Base-by-base conservation (phyloP, 2,888 invertebrate genomes). In the Mongoloraphidia duomilia region DNA sequence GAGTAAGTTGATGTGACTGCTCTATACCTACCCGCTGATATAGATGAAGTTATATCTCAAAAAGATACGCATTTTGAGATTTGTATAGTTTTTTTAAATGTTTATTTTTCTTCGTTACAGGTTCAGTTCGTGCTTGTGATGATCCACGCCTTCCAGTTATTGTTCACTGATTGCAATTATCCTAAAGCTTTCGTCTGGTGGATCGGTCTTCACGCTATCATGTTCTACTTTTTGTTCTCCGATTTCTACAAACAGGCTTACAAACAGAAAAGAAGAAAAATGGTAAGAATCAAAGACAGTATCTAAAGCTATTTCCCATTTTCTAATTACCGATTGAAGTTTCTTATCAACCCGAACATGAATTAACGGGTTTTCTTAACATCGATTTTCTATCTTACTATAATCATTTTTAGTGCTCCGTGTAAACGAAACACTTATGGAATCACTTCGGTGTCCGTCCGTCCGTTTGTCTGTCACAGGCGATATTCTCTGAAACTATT, bases 221-320 rank as follows among this genome's bases (percentile, higher is more conserved):
- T 95, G 74, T 95, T 95, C 76, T 89, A 89, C 65, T 82, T 89
- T 70, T 77, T 95, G 48, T 95, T 95, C 77, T 84, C 85, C 1
- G 80, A 88, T 64, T 95, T 95, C 75, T 95, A 94, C 75, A 80
- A 82, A 58, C 76, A 84, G 59, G 76, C 85, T 4, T 89, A 89
- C 67, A 65, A 67, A 55, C 77, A 73, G 65, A 74, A 61, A 49
- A 56, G 59, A 41, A 26, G 26, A 26, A 26, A 26, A 26, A 12
- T 36, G 42, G 26, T 26, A 26, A 26, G 26, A 26, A 6, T 26
- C 26, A 26, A 26, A 17, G 17, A 17, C 17, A 17, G 17, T 17
- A 17, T 4, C 17, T 3, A 17, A 17, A 26, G 26, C 26, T 26
- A 5, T 26, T 26, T 6, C 6, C 26, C 26, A 6, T 26, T 26